Percentiles rank a stretch among this genome's conserved stretches.
phyloP scores from a whole-genome alignment of 1,140 invertebrate genomes.

The Caenorhabditis tropicalis region DNA sequence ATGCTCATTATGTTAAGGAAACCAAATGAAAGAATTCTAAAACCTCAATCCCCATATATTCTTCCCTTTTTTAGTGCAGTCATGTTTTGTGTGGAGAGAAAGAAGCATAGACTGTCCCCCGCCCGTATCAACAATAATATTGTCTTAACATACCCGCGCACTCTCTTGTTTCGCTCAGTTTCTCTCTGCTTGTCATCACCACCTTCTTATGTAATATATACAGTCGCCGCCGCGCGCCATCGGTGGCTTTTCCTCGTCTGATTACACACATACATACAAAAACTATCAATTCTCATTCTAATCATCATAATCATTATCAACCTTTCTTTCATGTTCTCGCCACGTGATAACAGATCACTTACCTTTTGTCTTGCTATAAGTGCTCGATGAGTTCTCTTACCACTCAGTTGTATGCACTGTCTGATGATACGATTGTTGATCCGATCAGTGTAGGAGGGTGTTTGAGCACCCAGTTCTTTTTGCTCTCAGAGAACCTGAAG shows the following conservation, averaged over 20 bases:
- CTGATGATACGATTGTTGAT: slow-evolving; percentile 8
- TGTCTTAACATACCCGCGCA: slow-evolving; percentile 41
- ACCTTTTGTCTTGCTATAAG: background rate
- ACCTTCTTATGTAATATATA: slow-evolving; percentile 44
- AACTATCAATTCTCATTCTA: slow-evolving; percentile 33
- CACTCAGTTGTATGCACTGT: background rate
- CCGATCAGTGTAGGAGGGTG: slow-evolving; percentile 36
- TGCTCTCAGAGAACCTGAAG: background rate
- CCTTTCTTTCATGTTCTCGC: background rate
- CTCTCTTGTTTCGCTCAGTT: slow-evolving; percentile 36
- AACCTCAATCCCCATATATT: background rate
- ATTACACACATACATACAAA: slow-evolving; percentile 35
- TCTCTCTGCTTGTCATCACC: slow-evolving; percentile 32
- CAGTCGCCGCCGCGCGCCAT: slow-evolving; percentile 27
- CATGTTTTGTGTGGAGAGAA: slow-evolving; percentile 5
- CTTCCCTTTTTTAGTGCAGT: background rate
- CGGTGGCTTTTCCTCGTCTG: slow-evolving; percentile 30
- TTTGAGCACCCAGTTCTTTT: background rate
- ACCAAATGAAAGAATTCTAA: background rate
- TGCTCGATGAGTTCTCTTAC: background rate
- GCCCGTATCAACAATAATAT: slow-evolving; percentile 42
- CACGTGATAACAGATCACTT: background rate
- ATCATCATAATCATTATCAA: slow-evolving; percentile 33
- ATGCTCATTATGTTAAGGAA: background rate
- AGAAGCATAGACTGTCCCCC: slow-evolving; percentile 18